Percentiles rank a stretch among this genome's conserved stretches.
phyloP scores from a whole-genome alignment of 2,888 invertebrate species.

The Stegana nigrithorax region DNA sequence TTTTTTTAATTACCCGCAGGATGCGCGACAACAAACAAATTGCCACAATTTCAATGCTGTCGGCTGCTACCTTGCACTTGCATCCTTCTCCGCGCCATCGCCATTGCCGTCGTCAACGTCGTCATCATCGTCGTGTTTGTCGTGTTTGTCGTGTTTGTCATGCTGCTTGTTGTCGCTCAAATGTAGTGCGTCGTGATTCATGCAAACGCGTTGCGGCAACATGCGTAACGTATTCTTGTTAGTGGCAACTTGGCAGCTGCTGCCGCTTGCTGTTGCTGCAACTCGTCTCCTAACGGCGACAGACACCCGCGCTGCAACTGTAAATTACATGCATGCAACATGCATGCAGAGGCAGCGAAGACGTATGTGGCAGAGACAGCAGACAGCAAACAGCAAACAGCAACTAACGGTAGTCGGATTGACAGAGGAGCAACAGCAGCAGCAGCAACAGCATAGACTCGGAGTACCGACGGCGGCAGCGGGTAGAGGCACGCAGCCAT shows the following conservation, averaged over 20 bases:
- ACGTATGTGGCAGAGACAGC: not conserved
- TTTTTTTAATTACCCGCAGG: conserved; percentile 62
- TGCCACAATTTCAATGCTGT: conserved; percentile 62
- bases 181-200: conserved; percentile 10
- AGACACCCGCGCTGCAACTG: conserved; percentile 40
- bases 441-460: not conserved
- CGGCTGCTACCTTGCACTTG: conserved; percentile 45
- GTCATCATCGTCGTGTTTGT: conserved; percentile 50
- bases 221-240: conserved; percentile 42
- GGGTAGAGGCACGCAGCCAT: too few species aligned
- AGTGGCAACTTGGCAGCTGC: conserved; percentile 7
- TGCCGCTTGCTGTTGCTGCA: not conserved
- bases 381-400: conserved; percentile 11
- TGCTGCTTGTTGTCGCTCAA: conserved; percentile 38
- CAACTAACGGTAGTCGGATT: not conserved
- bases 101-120: conserved; percentile 6
- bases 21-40: conserved; percentile 63
- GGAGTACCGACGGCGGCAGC: too few species aligned
- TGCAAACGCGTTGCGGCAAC: conserved; percentile 33
- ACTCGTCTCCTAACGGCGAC: conserved; percentile 42
- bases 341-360: not conserved
- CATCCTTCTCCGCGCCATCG: not conserved
- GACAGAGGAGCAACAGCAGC: not conserved
- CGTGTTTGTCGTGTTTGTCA: conserved; percentile 42
- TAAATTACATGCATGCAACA: conserved; percentile 49